Evolutionary conservation across 2,888 invertebrate species (phyloP).

Genomic region (Pollenia angustigena): DNA sequence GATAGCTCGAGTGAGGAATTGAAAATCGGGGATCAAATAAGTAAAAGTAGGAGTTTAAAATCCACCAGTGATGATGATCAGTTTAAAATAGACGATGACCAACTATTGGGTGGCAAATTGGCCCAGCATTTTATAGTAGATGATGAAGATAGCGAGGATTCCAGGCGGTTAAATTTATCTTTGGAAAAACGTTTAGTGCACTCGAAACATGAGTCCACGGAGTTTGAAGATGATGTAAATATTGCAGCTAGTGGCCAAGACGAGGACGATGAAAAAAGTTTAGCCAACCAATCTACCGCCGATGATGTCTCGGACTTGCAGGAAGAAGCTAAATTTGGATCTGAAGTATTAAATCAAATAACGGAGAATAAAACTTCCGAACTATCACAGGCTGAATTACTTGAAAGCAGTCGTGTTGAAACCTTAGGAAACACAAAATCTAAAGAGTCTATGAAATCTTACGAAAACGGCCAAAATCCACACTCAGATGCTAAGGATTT

Average conservation of each 20-base stretch:
- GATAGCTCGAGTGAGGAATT: slow-evolving; percentile 56
- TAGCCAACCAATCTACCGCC: slow-evolving; percentile 82
- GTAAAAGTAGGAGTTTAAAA: slow-evolving; percentile 59
- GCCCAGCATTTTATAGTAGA: slow-evolving; percentile 82
- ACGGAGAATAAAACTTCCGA: slow-evolving; percentile 27
- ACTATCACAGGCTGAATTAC: neutral
- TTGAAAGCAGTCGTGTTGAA: neutral
- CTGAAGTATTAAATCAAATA: slow-evolving; percentile 31
- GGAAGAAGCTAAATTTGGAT: slow-evolving; percentile 78
- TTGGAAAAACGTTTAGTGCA: slow-evolving; percentile 75
- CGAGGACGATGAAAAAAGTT: slow-evolving; percentile 75
- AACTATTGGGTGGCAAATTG: slow-evolving; percentile 82
- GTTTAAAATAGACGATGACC: slow-evolving; percentile 82
- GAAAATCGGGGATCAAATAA: slow-evolving; percentile 30
- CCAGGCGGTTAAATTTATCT: slow-evolving; percentile 77
- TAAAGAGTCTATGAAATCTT: neutral
- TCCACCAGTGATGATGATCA: slow-evolving; percentile 75
- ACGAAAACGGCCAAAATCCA: neutral
- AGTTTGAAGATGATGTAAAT: slow-evolving; percentile 53
- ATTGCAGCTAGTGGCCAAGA: slow-evolving; percentile 6
- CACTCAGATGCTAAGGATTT: neutral
- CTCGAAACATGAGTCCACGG: slow-evolving; percentile 75
- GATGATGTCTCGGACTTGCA: slow-evolving; percentile 83
- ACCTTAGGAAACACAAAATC: slow-evolving; percentile 3
- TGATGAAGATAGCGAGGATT: slow-evolving; percentile 77